Evolutionary conservation across 2,888 invertebrate genomes (phyloP).

Genomic region (Athripsodes cinereus): DNA sequence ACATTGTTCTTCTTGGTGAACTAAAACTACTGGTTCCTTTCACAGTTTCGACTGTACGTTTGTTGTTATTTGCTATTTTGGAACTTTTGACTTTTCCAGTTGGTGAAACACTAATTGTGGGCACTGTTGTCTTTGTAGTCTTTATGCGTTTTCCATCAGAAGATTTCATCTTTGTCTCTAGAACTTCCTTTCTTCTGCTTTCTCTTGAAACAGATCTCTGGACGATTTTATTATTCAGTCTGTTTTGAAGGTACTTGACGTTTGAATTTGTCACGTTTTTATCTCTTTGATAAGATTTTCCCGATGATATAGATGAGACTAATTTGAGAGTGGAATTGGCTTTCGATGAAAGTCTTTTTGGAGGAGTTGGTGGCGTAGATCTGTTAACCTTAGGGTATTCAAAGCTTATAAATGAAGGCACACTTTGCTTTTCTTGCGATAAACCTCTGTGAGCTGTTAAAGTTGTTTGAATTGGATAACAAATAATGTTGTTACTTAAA

Average conservation of each 20-base stretch:
- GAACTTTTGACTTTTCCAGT: slow-evolving; percentile 38
- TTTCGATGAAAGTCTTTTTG: slow-evolving; percentile 68
- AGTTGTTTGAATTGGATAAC: slow-evolving; percentile 50
- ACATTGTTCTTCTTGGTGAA: slow-evolving; percentile 42
- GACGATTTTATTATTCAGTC: slow-evolving; percentile 54
- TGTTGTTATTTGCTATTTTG: slow-evolving; percentile 28
- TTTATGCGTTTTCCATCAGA: slow-evolving; percentile 34
- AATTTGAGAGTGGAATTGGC: slow-evolving; percentile 63
- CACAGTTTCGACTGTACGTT: slow-evolving; percentile 30
- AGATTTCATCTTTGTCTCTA: slow-evolving; percentile 29
- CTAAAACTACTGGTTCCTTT: slow-evolving; percentile 46
- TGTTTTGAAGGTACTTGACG: slow-evolving; percentile 56
- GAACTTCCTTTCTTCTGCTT: slow-evolving; percentile 23
- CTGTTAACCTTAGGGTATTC: slow-evolving; percentile 34
- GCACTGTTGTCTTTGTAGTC: slow-evolving; percentile 36
- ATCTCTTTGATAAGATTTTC: slow-evolving; percentile 31
- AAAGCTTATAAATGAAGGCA: slow-evolving; percentile 50
- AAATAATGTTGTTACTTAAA: slow-evolving; percentile 47
- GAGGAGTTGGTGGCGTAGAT: slow-evolving; percentile 62
- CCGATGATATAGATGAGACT: slow-evolving; percentile 45
- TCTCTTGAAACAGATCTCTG: slow-evolving; percentile 30
- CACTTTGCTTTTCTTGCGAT: slow-evolving; percentile 54
- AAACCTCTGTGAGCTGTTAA: slow-evolving; percentile 35
- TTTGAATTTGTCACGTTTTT: slow-evolving; percentile 43
- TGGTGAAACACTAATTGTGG: slow-evolving; percentile 43